Conservation (phyloP, 2,888 invertebrate species). For the Drosophila cognata region DNA sequence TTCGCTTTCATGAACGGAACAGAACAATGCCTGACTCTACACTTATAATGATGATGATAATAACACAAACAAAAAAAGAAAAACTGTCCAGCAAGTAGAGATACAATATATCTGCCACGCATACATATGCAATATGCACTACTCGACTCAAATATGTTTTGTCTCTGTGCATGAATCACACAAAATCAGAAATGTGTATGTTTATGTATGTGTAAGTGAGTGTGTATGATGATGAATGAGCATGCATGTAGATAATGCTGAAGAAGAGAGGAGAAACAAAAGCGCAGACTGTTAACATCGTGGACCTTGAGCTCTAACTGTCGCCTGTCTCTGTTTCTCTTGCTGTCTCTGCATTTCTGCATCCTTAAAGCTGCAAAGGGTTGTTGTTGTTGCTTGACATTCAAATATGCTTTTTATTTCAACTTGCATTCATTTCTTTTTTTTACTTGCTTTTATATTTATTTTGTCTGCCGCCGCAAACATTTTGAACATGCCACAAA, state of each 20-base stretch:
- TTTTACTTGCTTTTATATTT: conserved; percentile 9
- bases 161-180: conserved; percentile 43
- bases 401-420: conserved; percentile 44
- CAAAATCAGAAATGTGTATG: conserved; percentile 14
- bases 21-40: conserved; percentile 31
- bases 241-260: conserved; percentile 1
- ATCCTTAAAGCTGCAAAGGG: conserved; percentile 31
- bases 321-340: background rate
- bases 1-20: conserved; percentile 64
- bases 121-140: conserved; percentile 9
- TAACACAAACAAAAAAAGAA: conserved; percentile 7
- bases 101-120: conserved; percentile 46
- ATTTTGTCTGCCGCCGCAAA: conserved; percentile 46
- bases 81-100: conserved; percentile 48
- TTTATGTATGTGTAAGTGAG: background rate
- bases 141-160: conserved; percentile 4
- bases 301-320: conserved; percentile 34
- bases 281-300: conserved; percentile 27
- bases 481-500: conserved; percentile 54
- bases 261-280: conserved; percentile 35
- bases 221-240: conserved; percentile 17
- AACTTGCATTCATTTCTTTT: background rate
- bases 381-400: conserved; percentile 49
- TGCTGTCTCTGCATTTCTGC: conserved; percentile 14
- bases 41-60: conserved; percentile 36